Evolutionary conservation across 2,797 vertebrate genomes (phyloP), one percentile per base, ranked within the genome.

Genomic region (Leptoclinus maculatus): DNA sequence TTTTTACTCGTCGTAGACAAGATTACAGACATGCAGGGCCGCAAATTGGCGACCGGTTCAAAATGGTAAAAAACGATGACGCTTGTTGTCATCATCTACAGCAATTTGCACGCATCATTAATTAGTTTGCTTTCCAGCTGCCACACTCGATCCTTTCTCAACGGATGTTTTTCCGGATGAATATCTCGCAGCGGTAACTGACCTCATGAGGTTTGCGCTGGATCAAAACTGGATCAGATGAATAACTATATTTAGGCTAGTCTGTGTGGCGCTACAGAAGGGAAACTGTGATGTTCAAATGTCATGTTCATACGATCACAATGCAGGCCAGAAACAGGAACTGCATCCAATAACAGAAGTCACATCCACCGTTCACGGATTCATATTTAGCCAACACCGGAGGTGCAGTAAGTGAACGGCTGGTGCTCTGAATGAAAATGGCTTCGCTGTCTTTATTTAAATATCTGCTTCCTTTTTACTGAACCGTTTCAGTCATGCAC

Each of bases 341-440:
- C 25, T 66, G 66, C 2, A 17, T 38, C 13, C 13, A 64, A 60
- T 36, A 71, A 45, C 4, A 10, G 67, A 76, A 85, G 69, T 74
- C 71, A 58, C n/a, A 13, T 4, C 75, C 60, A 21, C 51, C 36
- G n/a, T 27, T 58, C 29, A 19, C 56, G 54, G 71, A 84, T 51
- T 88, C 76, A 64, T 17, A 39, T 64, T 59, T 49, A 72, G 45
- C 49, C n/a, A 11, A 53, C 39, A 78, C 17, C 74, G 39, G 38
- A 53, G 58, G 47, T 32, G 57, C 64, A 34, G 69, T 23, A 43
- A 23, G 36, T 82, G 71, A 82, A 76, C 78, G 69, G 80, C 27
- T 47, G 36, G 34, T 56, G 45, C 4, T 85, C 45, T 87, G 66
- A 82, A 80, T 66, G 25, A 71, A 77, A 79, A 77, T 34, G 21